Evolutionary conservation across 2,797 vertebrate species (phyloP), one percentile per base, ranked within the genome.

Genomic region (Spizella passerina): DNA sequence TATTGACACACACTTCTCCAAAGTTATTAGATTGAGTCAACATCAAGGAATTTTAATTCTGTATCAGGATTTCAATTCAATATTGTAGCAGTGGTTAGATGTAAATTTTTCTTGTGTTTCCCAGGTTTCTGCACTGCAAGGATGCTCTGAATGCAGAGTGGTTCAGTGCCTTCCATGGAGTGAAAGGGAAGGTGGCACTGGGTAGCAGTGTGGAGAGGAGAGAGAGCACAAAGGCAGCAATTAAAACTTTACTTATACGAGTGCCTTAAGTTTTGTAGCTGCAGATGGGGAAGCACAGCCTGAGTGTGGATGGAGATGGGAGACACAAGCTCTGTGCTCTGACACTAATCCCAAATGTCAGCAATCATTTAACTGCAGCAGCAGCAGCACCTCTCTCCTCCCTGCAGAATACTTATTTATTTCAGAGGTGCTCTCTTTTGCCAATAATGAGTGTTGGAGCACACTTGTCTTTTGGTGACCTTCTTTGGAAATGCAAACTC

Each of bases 341-440:
- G 2, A 15, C 47, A 32, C 23, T 7, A 4, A 10, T 22, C 34
- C 39, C 9, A 3, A 5, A 2, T 0, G 8, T 9, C 30, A 75
- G 50, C 0, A 1, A 12, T 32, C 32, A 9, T 38, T 39, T 3
- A 18, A 6, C 23, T 36, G 44, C 63, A 52, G 71, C 32, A 84
- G 72, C 39, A 53, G 7, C 11, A 12, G 11, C n/a, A 12, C 16
- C 24, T 57, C 26, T 46, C 27, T 39, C 23, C 29, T 63, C 7
- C 14, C 14, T 24, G n/a, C 30, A 38, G 12, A 65, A 24, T 4
- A 12, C 21, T n/a, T 43, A 11, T 46, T 29, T 57, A 14, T 49
- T 57, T 29, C 75, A 65, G 47, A 76, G 24, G 4, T 72, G 16
- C 15, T 15, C 0, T 59, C 41, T 29, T 85, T 61, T 65, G 24